Percentiles rank a stretch among this genome's conserved stretches.
These are phyloP conservation scores for Nannoperca obscura DNA, from an alignment of 2,797 vertebrate species.

Conservation along the genomic window DNA sequence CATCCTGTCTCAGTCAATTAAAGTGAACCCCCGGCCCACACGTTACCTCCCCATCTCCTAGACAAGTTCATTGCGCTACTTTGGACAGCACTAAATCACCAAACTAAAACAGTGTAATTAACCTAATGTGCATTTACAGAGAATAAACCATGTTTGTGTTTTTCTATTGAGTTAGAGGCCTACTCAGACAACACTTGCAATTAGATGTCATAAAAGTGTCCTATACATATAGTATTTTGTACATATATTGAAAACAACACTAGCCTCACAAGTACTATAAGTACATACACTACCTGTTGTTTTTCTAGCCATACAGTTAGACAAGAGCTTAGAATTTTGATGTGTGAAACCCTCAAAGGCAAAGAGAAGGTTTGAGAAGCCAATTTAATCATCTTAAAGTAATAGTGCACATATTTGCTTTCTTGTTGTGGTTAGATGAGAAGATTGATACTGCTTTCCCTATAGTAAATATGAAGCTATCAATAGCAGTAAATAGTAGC, in stretches of 20 bases:
- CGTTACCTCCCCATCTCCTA: constrained; percentile 40
- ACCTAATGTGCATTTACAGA: constrained; percentile 8
- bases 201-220: background rate
- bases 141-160: background rate
- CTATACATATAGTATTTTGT: background rate
- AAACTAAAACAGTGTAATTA: constrained; percentile 28
- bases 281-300: background rate
- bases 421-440: background rate
- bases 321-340: background rate
- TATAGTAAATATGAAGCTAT: background rate
- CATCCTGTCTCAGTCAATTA: constrained; percentile 74
- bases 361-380: background rate
- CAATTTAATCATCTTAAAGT: background rate
- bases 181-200: too few species aligned
- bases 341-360: background rate
- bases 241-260: background rate
- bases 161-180: background rate
- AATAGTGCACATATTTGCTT: background rate
- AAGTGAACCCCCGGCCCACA: constrained; percentile 50
- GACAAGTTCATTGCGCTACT: constrained; percentile 33
- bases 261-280: background rate
- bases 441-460: background rate
- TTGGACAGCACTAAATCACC: constrained; percentile 41
- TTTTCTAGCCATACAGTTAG: background rate
- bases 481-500: background rate